These are phyloP conservation scores for Erethizon dorsatum DNA, from an alignment of 2,797 vertebrate species.

Conservation along the genomic window DNA sequence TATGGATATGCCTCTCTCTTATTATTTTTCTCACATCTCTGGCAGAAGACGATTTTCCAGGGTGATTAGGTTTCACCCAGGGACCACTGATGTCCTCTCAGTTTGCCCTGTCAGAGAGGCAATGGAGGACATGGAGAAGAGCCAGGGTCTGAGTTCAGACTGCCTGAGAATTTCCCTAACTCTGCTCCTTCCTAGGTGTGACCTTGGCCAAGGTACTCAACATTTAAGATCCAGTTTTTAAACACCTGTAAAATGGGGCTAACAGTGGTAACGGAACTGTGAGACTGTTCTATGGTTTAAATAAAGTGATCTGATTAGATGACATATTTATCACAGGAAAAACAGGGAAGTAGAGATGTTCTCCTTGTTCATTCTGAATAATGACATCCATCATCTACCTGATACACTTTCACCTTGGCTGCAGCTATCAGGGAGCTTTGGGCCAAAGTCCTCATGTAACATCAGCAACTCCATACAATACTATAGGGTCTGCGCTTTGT, in stretches of 20 bases:
- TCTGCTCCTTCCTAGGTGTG: neutral
- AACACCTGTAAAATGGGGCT: neutral
- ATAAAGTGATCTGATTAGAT: slow-evolving; percentile 29
- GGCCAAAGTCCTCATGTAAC: neutral
- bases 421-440: neutral
- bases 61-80: neutral
- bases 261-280: neutral
- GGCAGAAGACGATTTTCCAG: neutral
- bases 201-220: slow-evolving; percentile 23
- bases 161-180: neutral
- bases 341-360: neutral
- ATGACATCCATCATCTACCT: neutral
- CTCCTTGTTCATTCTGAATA: neutral
- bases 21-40: neutral
- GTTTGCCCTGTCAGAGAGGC: neutral
- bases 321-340: neutral
- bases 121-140: neutral
- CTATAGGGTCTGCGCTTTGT: neutral
- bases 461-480: neutral
- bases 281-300: neutral
- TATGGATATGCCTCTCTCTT: neutral
- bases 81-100: neutral
- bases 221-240: neutral
- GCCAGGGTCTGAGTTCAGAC: slow-evolving; percentile 35
- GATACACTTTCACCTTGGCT: neutral